Percentiles rank a stretch among this genome's conserved stretches.
These are phyloP conservation scores for Holacanthella duospinosa DNA, from an alignment of 2,888 invertebrate genomes.

Conservation along the genomic window DNA sequence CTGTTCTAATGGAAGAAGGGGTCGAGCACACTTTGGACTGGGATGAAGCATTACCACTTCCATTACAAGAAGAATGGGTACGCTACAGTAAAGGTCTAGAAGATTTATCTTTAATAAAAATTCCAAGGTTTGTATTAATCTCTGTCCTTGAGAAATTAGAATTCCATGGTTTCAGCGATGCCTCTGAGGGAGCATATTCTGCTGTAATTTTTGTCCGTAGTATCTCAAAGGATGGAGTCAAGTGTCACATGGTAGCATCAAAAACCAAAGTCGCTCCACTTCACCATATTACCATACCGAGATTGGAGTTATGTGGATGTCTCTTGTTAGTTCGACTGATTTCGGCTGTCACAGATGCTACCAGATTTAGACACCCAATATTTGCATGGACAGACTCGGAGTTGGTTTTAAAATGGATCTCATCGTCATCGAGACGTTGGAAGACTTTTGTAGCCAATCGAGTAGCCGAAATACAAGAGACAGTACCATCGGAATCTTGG, in stretches of 20 bases:
- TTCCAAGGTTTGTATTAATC: background rate
- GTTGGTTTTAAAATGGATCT: background rate
- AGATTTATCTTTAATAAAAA: background rate
- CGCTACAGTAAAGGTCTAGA: background rate
- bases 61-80: background rate
- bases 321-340: slow-evolving; percentile 18
- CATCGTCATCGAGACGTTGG: background rate
- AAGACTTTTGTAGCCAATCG: background rate
- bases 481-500: background rate
- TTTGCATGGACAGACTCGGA: background rate
- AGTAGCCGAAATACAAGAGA: background rate
- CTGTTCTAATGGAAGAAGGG: background rate
- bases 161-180: slow-evolving; percentile 37
- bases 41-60: background rate
- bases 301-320: slow-evolving; percentile 38
- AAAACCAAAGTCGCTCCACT: slow-evolving; percentile 36
- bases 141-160: background rate
- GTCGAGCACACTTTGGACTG: slow-evolving; percentile 15
- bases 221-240: slow-evolving; percentile 14
- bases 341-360: background rate
- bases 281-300: slow-evolving; percentile 34
- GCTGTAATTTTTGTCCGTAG: slow-evolving; percentile 32
- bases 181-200: slow-evolving; percentile 29
- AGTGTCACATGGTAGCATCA: slow-evolving; percentile 18
- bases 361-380: too few relatives aligned